Evolutionary conservation across 2,797 vertebrate species (phyloP).

Genomic region (Brachymystax lenok): DNA sequence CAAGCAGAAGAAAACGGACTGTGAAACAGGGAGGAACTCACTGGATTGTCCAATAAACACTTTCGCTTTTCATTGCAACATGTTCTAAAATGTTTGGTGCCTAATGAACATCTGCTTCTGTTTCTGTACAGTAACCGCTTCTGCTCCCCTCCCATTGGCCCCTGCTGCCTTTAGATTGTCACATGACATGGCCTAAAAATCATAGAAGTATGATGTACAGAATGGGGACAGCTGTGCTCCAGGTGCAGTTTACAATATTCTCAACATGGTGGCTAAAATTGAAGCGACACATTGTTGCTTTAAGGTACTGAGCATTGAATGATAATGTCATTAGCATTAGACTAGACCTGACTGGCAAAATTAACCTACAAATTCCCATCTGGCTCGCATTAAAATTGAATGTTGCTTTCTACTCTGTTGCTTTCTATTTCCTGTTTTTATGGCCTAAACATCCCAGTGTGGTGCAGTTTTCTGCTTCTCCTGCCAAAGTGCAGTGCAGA

Average conservation of each 20-base stretch:
- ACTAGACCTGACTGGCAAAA: not conserved
- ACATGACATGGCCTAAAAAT: slow-evolving; percentile 29
- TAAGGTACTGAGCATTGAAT: slow-evolving; percentile 50
- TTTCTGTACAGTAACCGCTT: slow-evolving; percentile 58
- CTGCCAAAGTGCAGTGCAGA: not conserved
- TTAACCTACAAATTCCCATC: not conserved
- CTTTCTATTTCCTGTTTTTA: not conserved
- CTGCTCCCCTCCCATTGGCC: slow-evolving; percentile 34
- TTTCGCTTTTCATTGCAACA: not conserved
- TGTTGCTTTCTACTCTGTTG: slow-evolving; percentile 42
- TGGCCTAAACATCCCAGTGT: slow-evolving; percentile 2
- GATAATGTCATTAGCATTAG: slow-evolving; percentile 22
- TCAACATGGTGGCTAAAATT: not conserved
- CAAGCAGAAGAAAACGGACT: not conserved
- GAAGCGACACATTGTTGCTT: slow-evolving; percentile 28
- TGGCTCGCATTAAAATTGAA: slow-evolving; percentile 47
- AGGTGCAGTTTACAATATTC: not conserved
- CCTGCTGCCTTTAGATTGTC: slow-evolving; percentile 34
- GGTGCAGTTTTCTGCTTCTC: not conserved
- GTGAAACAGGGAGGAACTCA: not conserved
- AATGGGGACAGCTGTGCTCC: slow-evolving; percentile 20
- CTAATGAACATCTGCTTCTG: slow-evolving; percentile 48
- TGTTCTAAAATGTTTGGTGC: slow-evolving; percentile 10
- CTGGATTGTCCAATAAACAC: not conserved
- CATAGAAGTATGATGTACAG: slow-evolving; percentile 47